Evolutionary conservation across 2,113 vertebrate genomes (phyloP).

Genomic region (Rhabdomys dilectus): DNA sequence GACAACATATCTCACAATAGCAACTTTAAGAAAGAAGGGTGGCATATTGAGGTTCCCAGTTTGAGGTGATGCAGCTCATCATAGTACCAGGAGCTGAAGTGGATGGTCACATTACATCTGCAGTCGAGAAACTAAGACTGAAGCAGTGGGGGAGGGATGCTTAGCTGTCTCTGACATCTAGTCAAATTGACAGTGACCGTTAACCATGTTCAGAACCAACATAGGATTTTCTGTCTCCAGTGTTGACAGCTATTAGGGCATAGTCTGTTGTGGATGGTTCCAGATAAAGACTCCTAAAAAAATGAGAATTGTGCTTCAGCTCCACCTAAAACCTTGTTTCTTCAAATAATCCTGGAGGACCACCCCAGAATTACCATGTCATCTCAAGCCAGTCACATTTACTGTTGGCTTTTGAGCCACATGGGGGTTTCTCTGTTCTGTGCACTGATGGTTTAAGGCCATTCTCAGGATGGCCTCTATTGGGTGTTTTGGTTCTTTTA

Average conservation of each 20-base stretch:
- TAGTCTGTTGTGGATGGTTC: background rate
- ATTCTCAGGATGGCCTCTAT: background rate
- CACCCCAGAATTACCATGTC: background rate
- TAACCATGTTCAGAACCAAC: background rate
- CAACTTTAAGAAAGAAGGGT: background rate
- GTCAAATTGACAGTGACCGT: background rate
- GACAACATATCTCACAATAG: background rate
- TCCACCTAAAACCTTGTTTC: background rate
- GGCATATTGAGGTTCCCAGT: background rate
- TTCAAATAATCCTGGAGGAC: background rate
- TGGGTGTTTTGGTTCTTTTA: background rate
- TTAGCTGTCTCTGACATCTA: background rate
- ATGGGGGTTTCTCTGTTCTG: background rate
- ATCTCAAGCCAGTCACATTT: background rate
- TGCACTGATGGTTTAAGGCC: background rate
- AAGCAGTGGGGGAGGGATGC: background rate
- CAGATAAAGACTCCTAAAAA: background rate
- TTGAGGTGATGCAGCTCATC: background rate
- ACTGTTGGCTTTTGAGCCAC: background rate
- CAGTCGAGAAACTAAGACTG: background rate
- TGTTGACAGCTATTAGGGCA: background rate
- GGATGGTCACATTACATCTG: background rate
- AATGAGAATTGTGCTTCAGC: background rate
- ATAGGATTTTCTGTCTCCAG: background rate
- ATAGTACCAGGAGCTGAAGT: background rate